A percentile compares a stretch with the other conserved stretches of the same genome.
Conservation (phyloP, 2,113 vertebrate genomes). For the Aldabrachelys gigantea region DNA sequence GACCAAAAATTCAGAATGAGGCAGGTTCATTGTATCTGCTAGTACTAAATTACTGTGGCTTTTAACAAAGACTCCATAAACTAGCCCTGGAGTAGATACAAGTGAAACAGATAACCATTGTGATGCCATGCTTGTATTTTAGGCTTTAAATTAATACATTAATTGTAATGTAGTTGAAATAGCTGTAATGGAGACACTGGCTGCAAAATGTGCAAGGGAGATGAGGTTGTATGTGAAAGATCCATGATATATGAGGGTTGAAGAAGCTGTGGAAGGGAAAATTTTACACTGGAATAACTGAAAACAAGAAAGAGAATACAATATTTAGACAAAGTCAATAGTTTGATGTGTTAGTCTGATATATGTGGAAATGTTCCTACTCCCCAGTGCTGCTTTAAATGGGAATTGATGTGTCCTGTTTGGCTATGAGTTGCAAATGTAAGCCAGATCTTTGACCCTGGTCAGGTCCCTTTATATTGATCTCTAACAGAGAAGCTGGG, state of each 20-base stretch:
- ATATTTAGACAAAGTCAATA: neutral
- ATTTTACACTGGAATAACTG: neutral
- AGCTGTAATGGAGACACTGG: slow-evolving; percentile 1
- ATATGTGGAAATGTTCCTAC: neutral
- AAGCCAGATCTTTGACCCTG: neutral
- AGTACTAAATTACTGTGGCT: neutral
- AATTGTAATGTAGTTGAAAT: slow-evolving; percentile 4
- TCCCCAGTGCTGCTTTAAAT: neutral
- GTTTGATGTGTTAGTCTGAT: neutral
- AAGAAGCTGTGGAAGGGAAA: neutral
- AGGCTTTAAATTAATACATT: neutral
- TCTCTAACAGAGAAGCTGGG: neutral
- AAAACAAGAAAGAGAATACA: neutral
- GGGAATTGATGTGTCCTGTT: neutral
- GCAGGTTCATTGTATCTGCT: neutral
- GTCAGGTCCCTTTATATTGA: neutral
- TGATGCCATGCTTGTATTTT: slow-evolving; percentile 15
- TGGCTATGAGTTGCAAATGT: neutral
- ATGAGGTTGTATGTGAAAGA: slow-evolving; percentile 2
- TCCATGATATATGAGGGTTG: neutral
- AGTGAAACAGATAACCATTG: neutral
- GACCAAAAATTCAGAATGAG: neutral
- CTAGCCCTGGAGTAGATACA: neutral
- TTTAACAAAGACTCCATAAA: neutral
- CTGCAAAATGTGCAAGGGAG: neutral